Evolutionary conservation across 2,888 invertebrate genomes (phyloP), one percentile per base, ranked within the genome.

Genomic region (Eurois occulta): DNA sequence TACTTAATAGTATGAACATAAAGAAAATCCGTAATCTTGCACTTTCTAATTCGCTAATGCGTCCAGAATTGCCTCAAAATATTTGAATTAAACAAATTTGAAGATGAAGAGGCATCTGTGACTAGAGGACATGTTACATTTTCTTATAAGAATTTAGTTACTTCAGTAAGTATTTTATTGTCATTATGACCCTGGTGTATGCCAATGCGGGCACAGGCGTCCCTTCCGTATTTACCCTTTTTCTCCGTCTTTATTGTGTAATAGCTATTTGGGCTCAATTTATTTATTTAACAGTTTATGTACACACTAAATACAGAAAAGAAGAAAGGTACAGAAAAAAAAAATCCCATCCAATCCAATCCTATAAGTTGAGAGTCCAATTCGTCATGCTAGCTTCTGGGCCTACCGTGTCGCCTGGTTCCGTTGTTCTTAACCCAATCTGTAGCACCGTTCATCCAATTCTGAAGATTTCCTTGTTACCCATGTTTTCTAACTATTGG

Each of bases 141-240:
- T 35, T 80, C 77, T 77, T 48, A 72, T 72, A 28, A 48, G 77
- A 77, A 28, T 60, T 41, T 35, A 35, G 5, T 6, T 38, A 21
- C 24, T 32, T n/a, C 41, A 65, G 7, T n/a, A 1, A 4, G 32
- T 18, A n/a, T n/a, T 64, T 35, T 10, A 21, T 62, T 21, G 1
- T 21, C 8, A 35, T n/a, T 11, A n/a, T 24, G 52, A 52, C 18
- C 60, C 60, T 10, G 35, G 3, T 35, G 35, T 62, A 21, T 32
- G 1, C 21, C 18, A 32, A 1, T 62, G 32, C 32, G 13, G 21
- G 18, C 18, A 60, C 32, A 18, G 7, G 18, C 32, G 21, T 60
- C 2, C 8, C 8, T 60, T 16, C 7, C 18, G 32, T 58, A 16
- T 58, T 55, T 58, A 16, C 5, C 24, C 2, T 52, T 52, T 24